A percentile compares a stretch with the other conserved stretches of the same genome.
These are phyloP conservation scores for Montifringilla adamsi DNA, from an alignment of 2,113 vertebrate genomes.

Conservation along the genomic window DNA sequence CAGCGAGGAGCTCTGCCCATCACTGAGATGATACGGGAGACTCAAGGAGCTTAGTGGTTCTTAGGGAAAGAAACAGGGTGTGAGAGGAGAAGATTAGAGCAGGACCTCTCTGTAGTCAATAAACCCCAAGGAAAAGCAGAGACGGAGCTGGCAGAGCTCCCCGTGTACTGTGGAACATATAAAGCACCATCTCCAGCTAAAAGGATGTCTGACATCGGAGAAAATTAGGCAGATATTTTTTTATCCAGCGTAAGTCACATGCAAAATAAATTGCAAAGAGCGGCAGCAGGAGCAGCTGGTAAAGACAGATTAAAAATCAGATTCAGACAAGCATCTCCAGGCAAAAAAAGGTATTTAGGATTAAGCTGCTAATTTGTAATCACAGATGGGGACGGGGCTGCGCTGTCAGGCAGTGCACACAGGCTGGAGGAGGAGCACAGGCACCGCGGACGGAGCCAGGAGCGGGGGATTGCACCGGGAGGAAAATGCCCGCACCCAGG, in stretches of 20 bases:
- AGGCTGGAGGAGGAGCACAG: neutral
- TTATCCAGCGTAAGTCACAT: neutral
- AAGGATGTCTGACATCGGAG: neutral
- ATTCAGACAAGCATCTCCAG: neutral
- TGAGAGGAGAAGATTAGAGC: conserved; percentile 38
- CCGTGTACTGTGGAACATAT: neutral
- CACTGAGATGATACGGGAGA: neutral
- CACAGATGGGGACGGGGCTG: neutral
- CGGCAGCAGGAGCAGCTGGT: conserved; percentile 39
- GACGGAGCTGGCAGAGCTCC: neutral
- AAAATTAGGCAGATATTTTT: neutral
- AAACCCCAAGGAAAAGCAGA: conserved; percentile 26
- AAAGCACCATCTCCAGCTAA: neutral
- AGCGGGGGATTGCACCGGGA: neutral
- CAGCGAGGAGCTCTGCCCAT: conserved; percentile 10
- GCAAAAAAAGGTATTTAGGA: neutral
- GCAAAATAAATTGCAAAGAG: conserved; percentile 9
- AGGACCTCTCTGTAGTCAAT: neutral
- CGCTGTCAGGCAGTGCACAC: neutral
- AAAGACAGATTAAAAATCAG: conserved; percentile 38
- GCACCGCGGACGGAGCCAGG: accelerated
- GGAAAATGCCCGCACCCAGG: neutral
- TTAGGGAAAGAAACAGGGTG: conserved; percentile 17
- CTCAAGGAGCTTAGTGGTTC: conserved; percentile 30
- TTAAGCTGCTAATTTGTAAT: conserved; percentile 34